Base-by-base conservation (phyloP, 1,140 invertebrate species). In the Aphelenchoides avenae region DNA sequence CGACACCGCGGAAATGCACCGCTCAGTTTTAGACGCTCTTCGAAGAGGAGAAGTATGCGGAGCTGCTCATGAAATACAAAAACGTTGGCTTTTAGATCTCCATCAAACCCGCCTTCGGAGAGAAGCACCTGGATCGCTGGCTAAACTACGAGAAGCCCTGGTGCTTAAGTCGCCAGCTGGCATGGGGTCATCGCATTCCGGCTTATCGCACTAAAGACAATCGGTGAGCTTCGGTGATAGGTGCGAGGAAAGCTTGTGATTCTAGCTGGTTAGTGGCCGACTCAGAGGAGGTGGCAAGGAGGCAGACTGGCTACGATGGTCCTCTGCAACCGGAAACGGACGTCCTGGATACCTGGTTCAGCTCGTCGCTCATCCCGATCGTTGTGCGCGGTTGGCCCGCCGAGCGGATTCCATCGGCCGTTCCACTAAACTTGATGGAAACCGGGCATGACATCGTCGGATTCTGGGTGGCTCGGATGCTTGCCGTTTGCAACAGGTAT, bases 321-420 rank as follows among this genome's bases (percentile, higher is more conserved):
- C 31, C 31, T 27, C 39, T 64, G 54, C 61, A 34, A 53, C 80
- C 67, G 44, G 94, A 98, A 80, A 85, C 87, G 31, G 94, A 99
- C 83, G 95, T 99, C 1, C 79, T 99, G 40, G 95, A 99, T 75
- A 99, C 95, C 0, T 99, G 94, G 95, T 99, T 98, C 79, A 96
- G 92, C n/a, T 95, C 94, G 0, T 90, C 85, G 1, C 80, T 99
- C 0, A 96, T 97, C 78, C 91, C 95, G 3, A 93, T 98, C 77
- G 89, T 92, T 0, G 85, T 93, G 31, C 90, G 94, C 76, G 93
- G 92, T 97, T 93, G 1, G 87, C 50, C 78, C 72, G 79, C 75
- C 77, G 55, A 52, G 77, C 39, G 83, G 85, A 0, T 94, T 92
- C 79, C 95, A 91, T 81, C 13, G 3, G 13, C 31, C 11, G 41